phyloP scores from a whole-genome alignment of 2,113 vertebrate species.

The Prunella himalayana region DNA sequence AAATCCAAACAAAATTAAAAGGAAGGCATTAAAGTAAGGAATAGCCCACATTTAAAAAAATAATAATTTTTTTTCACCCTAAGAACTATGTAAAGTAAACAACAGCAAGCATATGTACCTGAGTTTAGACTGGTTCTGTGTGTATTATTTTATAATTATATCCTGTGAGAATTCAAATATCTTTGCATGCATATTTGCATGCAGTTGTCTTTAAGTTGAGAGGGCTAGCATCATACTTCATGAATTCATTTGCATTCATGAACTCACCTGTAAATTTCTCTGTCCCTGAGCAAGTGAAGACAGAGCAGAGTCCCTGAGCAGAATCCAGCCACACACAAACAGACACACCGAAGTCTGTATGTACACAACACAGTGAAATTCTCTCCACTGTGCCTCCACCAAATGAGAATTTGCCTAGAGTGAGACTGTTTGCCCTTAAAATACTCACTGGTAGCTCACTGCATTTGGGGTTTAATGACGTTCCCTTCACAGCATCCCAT shows the following conservation, averaged over 20 bases:
- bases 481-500: neutral
- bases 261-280: neutral
- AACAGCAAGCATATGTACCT: neutral
- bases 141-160: neutral
- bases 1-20: neutral
- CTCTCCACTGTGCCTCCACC: neutral
- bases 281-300: neutral
- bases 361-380: rapidly evolving
- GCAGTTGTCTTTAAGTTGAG: neutral
- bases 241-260: neutral
- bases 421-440: neutral
- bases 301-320: neutral
- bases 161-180: neutral
- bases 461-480: rapidly evolving
- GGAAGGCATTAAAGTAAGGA: neutral
- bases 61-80: rapidly evolving
- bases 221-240: neutral
- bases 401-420: neutral
- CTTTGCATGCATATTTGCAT: rapidly evolving
- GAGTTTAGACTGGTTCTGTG: neutral
- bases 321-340: neutral
- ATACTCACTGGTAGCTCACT: neutral
- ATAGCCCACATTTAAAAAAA: neutral
- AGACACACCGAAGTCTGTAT: rapidly evolving
- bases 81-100: neutral